Base-by-base conservation (phyloP, 2,113 vertebrate species). In the Ammodytes dubius region DNA sequence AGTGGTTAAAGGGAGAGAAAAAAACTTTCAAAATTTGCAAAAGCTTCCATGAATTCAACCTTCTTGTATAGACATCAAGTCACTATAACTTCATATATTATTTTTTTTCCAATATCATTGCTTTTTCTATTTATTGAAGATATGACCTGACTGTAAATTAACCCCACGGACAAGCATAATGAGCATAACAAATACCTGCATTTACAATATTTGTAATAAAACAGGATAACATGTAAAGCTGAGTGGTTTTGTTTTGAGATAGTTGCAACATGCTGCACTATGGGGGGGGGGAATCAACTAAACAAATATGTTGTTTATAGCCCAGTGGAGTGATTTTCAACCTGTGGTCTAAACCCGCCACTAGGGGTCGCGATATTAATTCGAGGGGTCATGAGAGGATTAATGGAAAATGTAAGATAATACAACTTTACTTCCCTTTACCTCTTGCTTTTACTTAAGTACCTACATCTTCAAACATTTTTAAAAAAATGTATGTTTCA, bases 131-230 rank as follows among this genome's bases (percentile, higher is more conserved):
- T 81, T 70, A 66, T 43, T 70, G 39, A 57, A 49, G 3, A 11
- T 35, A 66, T 11, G 27, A 56, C 19, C 43, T 2, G 47, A 52
- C n/a, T 83, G 65, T 63, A 65, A 52, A 79, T 77, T 17, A 76
- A 54, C 1, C 57, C 64, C 47, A 52, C 12, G 43, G 61, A 56
- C n/a, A 17, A 53, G 27, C 27, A n/a, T 70, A 27, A 27, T 56
- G 40, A 72, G 14, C 69, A 59, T 59, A 50, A 70, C 45, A 63
- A 58, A 63, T 7, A 43, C 64, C 83, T 65, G 75, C 15, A 67
- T 88, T 91, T 81, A 68, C 82, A 85, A 70, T 83, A 69, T 87
- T 91, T 88, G 65, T 87, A 91, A 91, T 90, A 87, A 27, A 91
- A 90, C 77, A 49, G 70, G 70, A n/a, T 74, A 63, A 70, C 52